Conservation (phyloP, 2,797 vertebrate genomes). For the Acanthurus tractus region DNA sequence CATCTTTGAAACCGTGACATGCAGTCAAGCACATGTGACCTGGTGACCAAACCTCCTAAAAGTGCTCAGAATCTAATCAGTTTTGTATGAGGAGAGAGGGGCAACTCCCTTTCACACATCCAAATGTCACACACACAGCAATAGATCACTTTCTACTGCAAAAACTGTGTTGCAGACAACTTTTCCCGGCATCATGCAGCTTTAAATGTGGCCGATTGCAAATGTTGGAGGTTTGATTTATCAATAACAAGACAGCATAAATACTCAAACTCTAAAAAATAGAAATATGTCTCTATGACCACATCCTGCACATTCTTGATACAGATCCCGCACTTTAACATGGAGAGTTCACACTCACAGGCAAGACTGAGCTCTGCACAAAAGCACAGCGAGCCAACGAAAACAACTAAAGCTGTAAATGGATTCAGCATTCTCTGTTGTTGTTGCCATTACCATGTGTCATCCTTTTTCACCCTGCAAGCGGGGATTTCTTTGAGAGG, state of each 20-base stretch:
- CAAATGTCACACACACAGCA: conserved; percentile 27
- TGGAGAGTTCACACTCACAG: conserved; percentile 55
- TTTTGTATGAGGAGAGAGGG: conserved; percentile 2
- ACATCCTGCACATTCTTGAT: conserved; percentile 71
- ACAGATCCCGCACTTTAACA: conserved; percentile 59
- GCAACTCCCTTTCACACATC: conserved; percentile 22
- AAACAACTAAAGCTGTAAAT: conserved; percentile 72
- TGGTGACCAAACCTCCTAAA: conserved; percentile 32
- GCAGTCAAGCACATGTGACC: conserved; percentile 41
- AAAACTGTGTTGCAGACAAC: conserved; percentile 36
- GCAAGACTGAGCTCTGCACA: conserved; percentile 44
- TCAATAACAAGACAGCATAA: conserved; percentile 57
- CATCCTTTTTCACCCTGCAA: conserved; percentile 56
- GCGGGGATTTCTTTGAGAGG: conserved; percentile 19
- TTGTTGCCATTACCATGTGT: conserved; percentile 66
- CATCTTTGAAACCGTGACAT: conserved; percentile 36
- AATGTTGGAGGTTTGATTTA: conserved; percentile 70
- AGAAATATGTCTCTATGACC: conserved; percentile 51
- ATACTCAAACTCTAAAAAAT: conserved; percentile 52
- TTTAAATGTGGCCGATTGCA: conserved; percentile 50
- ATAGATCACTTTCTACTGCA: conserved; percentile 8
- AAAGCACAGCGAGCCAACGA: conserved; percentile 72
- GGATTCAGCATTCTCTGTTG: conserved; percentile 68
- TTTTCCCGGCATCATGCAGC: conserved; percentile 33
- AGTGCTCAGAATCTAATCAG: conserved; percentile 45